These are phyloP conservation scores for Drosophila neotestacea DNA, from an alignment of 2,888 invertebrate species.

Conservation along the genomic window DNA sequence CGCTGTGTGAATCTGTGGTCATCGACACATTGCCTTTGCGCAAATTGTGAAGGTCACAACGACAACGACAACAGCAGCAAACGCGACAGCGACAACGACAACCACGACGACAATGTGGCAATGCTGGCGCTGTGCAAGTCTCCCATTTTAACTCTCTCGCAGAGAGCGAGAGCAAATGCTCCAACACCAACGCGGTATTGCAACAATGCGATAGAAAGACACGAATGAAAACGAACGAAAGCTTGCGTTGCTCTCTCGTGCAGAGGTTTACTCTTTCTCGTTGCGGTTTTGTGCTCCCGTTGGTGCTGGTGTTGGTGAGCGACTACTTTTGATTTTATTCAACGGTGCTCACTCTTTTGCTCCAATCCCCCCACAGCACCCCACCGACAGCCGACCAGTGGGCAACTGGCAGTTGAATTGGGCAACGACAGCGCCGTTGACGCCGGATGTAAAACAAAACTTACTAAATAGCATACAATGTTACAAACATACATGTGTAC, in stretches of 20 bases:
- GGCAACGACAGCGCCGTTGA: constrained; percentile 70
- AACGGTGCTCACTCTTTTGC: constrained; percentile 10
- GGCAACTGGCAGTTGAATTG: constrained; percentile 64
- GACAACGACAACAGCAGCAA: constrained; percentile 78
- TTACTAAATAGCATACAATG: constrained; percentile 74
- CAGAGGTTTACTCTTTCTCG: constrained; percentile 15
- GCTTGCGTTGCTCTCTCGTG: constrained; percentile 65
- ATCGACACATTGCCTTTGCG: constrained; percentile 86
- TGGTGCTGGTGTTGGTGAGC: constrained; percentile 43
- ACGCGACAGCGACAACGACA: constrained; percentile 44
- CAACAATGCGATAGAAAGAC: constrained; percentile 55
- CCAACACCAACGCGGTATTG: constrained; percentile 60
- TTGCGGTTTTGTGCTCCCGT: constrained; percentile 3
- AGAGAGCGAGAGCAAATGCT: constrained; percentile 12
- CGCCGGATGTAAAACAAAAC: constrained; percentile 81
- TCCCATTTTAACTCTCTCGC: constrained; percentile 35
- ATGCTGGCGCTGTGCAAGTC: constrained; percentile 43
- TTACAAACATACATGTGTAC: constrained; percentile 44
- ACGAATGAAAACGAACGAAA: constrained; percentile 57
- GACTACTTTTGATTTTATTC: constrained; percentile 76
- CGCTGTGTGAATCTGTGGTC: constrained; percentile 84
- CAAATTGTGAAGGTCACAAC: constrained; percentile 86
- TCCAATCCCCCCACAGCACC: constrained; percentile 5
- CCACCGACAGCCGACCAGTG: constrained; percentile 9
- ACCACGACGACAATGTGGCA: constrained; percentile 66